phyloP scores from a whole-genome alignment of 2,797 vertebrate species.

The Syngnathus rostellatus region DNA sequence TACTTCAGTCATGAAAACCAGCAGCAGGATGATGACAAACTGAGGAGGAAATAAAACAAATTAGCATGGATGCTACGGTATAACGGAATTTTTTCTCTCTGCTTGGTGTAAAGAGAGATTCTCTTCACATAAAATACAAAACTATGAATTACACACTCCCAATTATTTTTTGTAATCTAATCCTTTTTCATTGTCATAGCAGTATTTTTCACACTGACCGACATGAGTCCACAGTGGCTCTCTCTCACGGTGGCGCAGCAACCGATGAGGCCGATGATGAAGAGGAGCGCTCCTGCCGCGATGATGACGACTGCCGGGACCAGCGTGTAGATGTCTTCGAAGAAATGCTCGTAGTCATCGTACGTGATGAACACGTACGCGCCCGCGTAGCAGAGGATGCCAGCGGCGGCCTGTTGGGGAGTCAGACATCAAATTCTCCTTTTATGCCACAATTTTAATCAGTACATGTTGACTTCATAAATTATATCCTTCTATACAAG shows the following conservation, averaged over 20 bases:
- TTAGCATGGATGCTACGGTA: no score
- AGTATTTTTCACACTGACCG: constrained; percentile 64
- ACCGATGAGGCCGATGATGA: constrained; percentile 91
- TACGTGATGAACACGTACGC: constrained; percentile 97
- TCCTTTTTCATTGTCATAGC: neutral
- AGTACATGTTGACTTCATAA: neutral
- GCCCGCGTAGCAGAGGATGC: constrained; percentile 90
- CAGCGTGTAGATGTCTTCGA: constrained; percentile 91
- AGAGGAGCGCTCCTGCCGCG: constrained; percentile 84
- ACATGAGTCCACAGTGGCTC: constrained; percentile 84
- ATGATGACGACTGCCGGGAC: constrained; percentile 90
- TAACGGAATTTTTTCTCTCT: no score
- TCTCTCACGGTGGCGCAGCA: constrained; percentile 93
- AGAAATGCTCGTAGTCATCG: constrained; percentile 94
- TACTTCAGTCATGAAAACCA: constrained; percentile 94
- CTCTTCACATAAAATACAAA: neutral
- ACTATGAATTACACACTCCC: neutral
- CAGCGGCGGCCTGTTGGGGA: constrained; percentile 81
- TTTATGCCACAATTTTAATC: neutral
- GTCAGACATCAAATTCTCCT: neutral
- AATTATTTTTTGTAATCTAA: no score
- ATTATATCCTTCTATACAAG: neutral
- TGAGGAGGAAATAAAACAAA: constrained; percentile 53
- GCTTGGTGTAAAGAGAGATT: no score
- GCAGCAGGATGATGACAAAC: constrained; percentile 90